These are phyloP conservation scores for Eulithis testata DNA, from an alignment of 2,888 invertebrate genomes.

Conservation along the genomic window DNA sequence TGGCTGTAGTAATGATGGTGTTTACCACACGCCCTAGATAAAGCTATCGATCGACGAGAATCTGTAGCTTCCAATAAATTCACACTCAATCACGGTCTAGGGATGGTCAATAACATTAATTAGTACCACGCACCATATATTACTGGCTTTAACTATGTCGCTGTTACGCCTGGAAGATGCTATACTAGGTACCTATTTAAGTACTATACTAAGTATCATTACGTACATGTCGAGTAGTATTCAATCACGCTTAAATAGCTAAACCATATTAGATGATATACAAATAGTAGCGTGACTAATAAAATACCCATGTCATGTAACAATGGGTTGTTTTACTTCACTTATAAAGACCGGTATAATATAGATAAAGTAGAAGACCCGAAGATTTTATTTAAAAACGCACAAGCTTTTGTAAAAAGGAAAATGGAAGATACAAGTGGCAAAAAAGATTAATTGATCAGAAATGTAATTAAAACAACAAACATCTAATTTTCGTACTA, in stretches of 20 bases:
- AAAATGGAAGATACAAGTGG: conserved; percentile 72
- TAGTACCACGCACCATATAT: neutral
- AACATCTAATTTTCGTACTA: conserved; percentile 41
- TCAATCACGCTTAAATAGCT: too few species aligned
- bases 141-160: neutral
- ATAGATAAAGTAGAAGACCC: conserved; percentile 95
- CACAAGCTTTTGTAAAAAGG: conserved; percentile 88
- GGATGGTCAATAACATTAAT: conserved; percentile 3
- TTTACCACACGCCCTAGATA: conserved; percentile 4
- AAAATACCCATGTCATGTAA: too few species aligned
- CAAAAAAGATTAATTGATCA: conserved; percentile 44
- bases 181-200: too few species aligned
- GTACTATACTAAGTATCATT: too few species aligned
- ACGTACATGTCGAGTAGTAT: too few species aligned
- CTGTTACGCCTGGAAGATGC: too few species aligned
- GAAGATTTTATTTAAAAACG: conserved; percentile 87
- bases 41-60: neutral
- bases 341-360: too few species aligned
- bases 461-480: conserved; percentile 30
- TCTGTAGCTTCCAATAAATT: neutral
- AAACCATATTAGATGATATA: too few species aligned
- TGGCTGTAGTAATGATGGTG: neutral
- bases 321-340: too few species aligned
- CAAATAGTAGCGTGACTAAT: too few species aligned
- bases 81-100: neutral